Evolutionary conservation across 2,797 vertebrate species (phyloP).

Genomic region (Protosalanx chinensis): DNA sequence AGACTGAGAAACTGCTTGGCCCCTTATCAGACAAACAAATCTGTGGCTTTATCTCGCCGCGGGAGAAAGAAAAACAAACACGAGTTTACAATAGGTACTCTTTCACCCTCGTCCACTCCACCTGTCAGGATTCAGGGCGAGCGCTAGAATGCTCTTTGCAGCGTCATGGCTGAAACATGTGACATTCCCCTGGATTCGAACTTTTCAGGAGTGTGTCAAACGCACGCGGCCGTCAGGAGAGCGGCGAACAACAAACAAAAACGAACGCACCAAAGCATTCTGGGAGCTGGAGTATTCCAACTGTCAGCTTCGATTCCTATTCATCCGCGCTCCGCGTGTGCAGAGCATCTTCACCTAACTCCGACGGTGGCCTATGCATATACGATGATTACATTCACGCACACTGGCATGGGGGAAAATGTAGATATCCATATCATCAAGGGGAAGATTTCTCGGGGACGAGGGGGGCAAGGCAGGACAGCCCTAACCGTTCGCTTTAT

Average conservation of each 20-base stretch:
- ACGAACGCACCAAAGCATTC: conserved; percentile 42
- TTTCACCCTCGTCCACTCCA: conserved; percentile 54
- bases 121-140: conserved; percentile 33
- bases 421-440: conserved; percentile 64
- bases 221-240: conserved; percentile 50
- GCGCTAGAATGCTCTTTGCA: conserved; percentile 50
- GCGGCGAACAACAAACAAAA: conserved; percentile 49
- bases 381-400: conserved; percentile 55
- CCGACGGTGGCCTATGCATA: conserved; percentile 53
- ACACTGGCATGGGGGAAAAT: conserved; percentile 46
- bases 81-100: conserved; percentile 61
- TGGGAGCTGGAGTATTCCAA: conserved; percentile 55
- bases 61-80: conserved; percentile 64
- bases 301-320: conserved; percentile 65
- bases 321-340: conserved; percentile 38
- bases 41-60: conserved; percentile 66
- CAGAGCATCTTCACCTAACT: conserved; percentile 53
- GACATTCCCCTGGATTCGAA: conserved; percentile 43
- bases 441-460: conserved; percentile 55
- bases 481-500: conserved; percentile 67
- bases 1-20: conserved; percentile 54
- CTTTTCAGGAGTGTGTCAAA: conserved; percentile 25
- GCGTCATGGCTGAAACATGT: conserved; percentile 45
- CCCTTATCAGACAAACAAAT: conserved; percentile 64
- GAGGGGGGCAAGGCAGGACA: conserved; percentile 53